Conservation (phyloP, 2,797 vertebrate genomes). For the Lemur catta region DNA sequence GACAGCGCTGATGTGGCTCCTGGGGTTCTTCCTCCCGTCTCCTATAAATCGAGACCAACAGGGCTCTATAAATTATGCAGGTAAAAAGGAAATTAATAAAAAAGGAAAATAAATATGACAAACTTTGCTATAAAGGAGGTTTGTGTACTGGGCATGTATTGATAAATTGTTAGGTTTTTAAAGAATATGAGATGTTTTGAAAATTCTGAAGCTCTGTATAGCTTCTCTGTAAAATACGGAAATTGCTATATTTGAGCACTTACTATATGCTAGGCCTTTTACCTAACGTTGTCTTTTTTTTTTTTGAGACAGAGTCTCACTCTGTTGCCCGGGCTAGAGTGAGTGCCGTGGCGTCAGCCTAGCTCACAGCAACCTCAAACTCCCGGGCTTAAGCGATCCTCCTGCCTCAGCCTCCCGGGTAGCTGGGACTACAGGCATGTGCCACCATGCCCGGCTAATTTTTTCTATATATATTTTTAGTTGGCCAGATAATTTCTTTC, state of each 20-base stretch:
- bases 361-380: too few species aligned
- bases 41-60: not conserved
- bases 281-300: not conserved
- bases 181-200: not conserved
- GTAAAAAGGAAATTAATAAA: not conserved
- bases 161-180: not conserved
- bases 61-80: not conserved
- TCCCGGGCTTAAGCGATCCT: too few species aligned
- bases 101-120: not conserved
- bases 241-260: not conserved
- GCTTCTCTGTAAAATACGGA: not conserved
- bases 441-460: too few species aligned
- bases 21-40: not conserved
- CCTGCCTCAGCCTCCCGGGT: too few species aligned
- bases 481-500: too few species aligned
- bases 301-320: too few species aligned
- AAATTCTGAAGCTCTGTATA: not conserved
- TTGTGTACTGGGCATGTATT: not conserved
- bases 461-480: too few species aligned
- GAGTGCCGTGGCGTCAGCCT: too few species aligned
- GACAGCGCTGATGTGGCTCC: not conserved
- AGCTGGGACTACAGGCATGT: too few species aligned
- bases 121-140: not conserved
- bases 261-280: not conserved
- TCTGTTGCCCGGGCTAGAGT: too few species aligned